Evolutionary conservation across 2,888 invertebrate genomes (phyloP).

Genomic region (Tetramorium bicarinatum): DNA sequence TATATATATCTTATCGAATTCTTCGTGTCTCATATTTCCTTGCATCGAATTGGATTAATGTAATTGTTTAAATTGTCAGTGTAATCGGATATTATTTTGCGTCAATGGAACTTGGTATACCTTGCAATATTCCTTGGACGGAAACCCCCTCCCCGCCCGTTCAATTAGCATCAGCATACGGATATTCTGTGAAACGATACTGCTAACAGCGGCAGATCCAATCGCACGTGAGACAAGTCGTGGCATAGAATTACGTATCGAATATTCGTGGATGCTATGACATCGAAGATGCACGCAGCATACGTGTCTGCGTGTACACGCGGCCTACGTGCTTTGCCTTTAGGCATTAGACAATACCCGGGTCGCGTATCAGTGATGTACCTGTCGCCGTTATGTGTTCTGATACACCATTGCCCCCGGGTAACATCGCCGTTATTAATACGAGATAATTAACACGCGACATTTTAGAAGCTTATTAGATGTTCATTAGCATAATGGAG

Average conservation of each 20-base stretch:
- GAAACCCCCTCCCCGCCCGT: neutral
- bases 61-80: neutral
- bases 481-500: conserved; percentile 5
- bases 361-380: conserved; percentile 64
- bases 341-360: conserved; percentile 61
- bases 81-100: neutral
- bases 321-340: conserved; percentile 61
- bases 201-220: conserved; percentile 57
- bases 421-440: conserved; percentile 36
- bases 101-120: neutral
- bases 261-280: conserved; percentile 34
- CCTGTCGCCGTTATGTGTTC: conserved; percentile 58
- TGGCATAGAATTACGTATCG: conserved; percentile 58
- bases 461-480: neutral
- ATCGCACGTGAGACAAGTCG: conserved; percentile 53
- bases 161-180: conserved; percentile 31
- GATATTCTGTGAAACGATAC: conserved; percentile 55
- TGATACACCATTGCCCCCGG: conserved; percentile 6
- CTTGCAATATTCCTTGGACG: neutral
- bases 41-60: neutral
- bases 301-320: conserved; percentile 27
- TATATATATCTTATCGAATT: neutral
- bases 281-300: conserved; percentile 56
- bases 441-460: conserved; percentile 38
- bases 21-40: neutral